Evolutionary conservation across 1,140 invertebrate species (phyloP).

Genomic region (Protaetia brevitarsis): DNA sequence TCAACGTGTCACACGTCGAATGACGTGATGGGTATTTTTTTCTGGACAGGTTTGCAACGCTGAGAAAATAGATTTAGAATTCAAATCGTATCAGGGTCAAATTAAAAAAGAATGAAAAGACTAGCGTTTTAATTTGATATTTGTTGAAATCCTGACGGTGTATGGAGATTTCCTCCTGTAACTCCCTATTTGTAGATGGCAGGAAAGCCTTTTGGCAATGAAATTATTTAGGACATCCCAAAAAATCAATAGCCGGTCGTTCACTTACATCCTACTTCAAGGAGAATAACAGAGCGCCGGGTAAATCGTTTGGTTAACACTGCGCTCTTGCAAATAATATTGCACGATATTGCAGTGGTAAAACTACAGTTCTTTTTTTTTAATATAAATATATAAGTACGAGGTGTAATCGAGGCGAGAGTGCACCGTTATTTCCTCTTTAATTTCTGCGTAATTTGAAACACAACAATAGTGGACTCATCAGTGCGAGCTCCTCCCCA

Average conservation of each 20-base stretch:
- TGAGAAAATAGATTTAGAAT: neutral
- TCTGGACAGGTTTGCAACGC: slow-evolving; percentile 2
- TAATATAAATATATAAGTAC: neutral
- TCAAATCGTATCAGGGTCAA: no score
- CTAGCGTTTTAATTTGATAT: no score
- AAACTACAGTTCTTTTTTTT: neutral
- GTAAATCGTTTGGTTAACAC: neutral
- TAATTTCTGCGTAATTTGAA: neutral
- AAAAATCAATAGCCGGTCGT: slow-evolving; percentile 5
- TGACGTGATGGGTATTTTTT: neutral
- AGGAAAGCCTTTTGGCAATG: neutral
- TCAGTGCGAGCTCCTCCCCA: no score
- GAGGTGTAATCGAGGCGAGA: neutral
- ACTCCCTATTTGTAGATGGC: no score
- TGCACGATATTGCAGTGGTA: neutral
- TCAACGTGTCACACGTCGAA: neutral
- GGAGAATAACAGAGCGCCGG: neutral
- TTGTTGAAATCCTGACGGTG: no score
- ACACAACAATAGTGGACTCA: neutral
- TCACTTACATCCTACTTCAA: neutral
- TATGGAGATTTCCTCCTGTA: no score
- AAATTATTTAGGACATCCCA: neutral
- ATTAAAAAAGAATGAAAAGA: no score
- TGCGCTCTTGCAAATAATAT: neutral
- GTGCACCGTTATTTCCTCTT: neutral